phyloP scores from a whole-genome alignment of 2,888 invertebrate species.

The Eupeodes luniger region DNA sequence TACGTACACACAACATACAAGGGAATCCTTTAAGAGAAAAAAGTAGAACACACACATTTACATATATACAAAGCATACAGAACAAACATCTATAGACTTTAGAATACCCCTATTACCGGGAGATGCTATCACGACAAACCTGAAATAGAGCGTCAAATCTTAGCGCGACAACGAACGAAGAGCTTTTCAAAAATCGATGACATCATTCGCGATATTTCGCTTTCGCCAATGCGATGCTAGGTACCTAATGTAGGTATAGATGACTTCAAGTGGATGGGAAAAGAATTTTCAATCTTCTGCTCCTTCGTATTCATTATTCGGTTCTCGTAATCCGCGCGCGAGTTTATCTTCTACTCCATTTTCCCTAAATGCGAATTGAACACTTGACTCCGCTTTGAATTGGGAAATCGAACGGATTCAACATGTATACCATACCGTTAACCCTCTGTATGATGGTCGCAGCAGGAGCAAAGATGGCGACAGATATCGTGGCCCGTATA shows the following conservation, averaged over 20 bases:
- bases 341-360: constrained; percentile 77
- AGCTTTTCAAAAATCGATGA: constrained; percentile 56
- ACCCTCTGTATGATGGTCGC: constrained; percentile 16
- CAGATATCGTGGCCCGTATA: constrained; percentile 59
- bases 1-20: background rate
- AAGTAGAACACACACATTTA: background rate
- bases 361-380: constrained; percentile 76
- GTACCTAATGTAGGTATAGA: constrained; percentile 11
- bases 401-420: constrained; percentile 73
- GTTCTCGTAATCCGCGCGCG: constrained; percentile 74
- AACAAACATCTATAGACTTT: constrained; percentile 25
- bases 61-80: background rate
- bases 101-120: constrained; percentile 18
- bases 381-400: constrained; percentile 74
- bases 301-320: constrained; percentile 76
- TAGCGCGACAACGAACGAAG: constrained; percentile 50
- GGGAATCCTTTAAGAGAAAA: background rate
- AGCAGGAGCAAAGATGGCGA: constrained; percentile 41
- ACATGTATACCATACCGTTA: constrained; percentile 53
- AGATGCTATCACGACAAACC: constrained; percentile 69
- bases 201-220: constrained; percentile 65
- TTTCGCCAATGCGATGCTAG: background rate
- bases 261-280: constrained; percentile 69
- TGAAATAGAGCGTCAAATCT: constrained; percentile 73
- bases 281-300: constrained; percentile 76